Evolutionary conservation across 2,888 invertebrate species (phyloP), one percentile per base, ranked within the genome.

Genomic region (Apodemia hepburni): DNA sequence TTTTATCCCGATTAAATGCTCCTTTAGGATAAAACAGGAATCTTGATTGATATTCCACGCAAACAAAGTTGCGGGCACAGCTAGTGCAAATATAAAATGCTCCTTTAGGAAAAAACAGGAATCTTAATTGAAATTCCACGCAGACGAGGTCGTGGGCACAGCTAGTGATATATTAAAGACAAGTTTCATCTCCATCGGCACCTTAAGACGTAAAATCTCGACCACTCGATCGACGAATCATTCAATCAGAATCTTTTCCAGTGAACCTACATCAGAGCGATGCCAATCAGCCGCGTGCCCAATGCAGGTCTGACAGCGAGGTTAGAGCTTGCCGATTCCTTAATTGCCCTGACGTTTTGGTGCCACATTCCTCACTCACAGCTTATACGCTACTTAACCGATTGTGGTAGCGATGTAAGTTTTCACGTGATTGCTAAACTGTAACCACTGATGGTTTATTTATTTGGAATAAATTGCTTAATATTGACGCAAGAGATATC

Each of bases 331-430:
- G 89, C 89, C 87, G 90, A 89, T 91, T 90, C 90, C 90, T 89
- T 91, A 91, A 91, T 91, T 90, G 90, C 88, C 82, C 82, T 88
- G 90, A 91, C 90, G 90, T 90, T 89, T 89, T 87, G 90, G 89
- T 91, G 90, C 87, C 90, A 87, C 83, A 88, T 85, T 86, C 87
- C 84, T 72, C 72, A 69, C 73, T 68, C 66, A 66, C 68, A 68
- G 74, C 61, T 61, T 70, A 75, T 69, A 77, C 74, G 82, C 86
- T 85, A 85, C 85, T 80, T 82, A 79, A 76, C 75, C 75, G 74
- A 74, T 73, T 61, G 33, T 51, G 62, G 62, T 63, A 68, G 66
- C 66, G 45, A 47, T 62, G 62, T 66, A 65, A 61, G 60, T 58
- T 22, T 42, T 54, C 57, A 60, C 54, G 60, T 35, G 54, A 65